A percentile compares a stretch with the other conserved stretches of the same genome.
Conservation (phyloP, 2,113 vertebrate species). For the Rhipidura dahli region DNA sequence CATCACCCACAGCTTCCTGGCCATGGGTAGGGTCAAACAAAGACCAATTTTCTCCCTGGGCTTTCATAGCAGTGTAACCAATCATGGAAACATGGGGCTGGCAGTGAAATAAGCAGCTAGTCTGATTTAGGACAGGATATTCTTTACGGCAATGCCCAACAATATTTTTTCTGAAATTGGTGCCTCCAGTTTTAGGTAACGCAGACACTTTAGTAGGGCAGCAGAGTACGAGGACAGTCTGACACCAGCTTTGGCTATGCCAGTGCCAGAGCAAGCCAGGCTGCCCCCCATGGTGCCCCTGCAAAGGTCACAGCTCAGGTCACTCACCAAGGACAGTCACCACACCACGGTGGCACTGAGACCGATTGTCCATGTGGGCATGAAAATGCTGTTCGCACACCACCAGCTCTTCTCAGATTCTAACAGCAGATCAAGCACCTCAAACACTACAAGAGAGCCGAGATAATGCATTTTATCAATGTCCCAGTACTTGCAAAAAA, state of each 20-base stretch:
- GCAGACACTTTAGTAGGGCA: not conserved
- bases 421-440: not conserved
- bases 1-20: not conserved
- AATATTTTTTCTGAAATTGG: not conserved
- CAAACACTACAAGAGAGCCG: not conserved
- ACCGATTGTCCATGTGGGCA: rapidly evolving
- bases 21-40: not conserved
- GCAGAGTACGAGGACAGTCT: not conserved
- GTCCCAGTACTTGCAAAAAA: not conserved
- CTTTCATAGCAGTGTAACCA: not conserved
- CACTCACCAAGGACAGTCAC: not conserved
- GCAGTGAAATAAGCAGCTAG: not conserved
- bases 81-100: not conserved
- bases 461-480: not conserved
- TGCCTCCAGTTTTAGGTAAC: not conserved
- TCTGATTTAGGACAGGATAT: not conserved
- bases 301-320: not conserved
- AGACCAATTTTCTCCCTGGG: not conserved
- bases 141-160: not conserved
- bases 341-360: rapidly evolving
- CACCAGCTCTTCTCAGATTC: not conserved
- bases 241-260: not conserved
- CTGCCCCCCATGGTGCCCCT: not conserved
- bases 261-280: rapidly evolving
- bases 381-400: not conserved